These are phyloP conservation scores for Tetheella fluctuosa DNA, from an alignment of 2,888 invertebrate species.

Conservation along the genomic window DNA sequence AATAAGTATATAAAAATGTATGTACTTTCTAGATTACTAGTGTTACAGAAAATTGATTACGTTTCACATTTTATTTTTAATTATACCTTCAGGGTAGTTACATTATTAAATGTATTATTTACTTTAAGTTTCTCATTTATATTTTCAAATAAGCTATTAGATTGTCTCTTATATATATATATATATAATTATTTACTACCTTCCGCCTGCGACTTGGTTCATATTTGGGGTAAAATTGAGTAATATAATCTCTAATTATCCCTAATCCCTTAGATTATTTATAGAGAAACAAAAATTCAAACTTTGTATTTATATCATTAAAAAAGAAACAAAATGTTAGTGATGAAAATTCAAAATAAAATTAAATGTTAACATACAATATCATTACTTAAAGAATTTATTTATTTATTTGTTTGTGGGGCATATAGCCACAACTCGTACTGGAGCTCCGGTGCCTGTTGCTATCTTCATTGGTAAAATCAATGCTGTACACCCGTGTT, in stretches of 20 bases:
- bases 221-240: too few relatives aligned
- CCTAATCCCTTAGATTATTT: too few relatives aligned
- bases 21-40: constrained; percentile 15
- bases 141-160: not conserved
- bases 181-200: not conserved
- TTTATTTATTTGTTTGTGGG: constrained; percentile 42
- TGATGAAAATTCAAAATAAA: not conserved
- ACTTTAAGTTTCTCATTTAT: not conserved
- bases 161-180: not conserved
- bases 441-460: constrained; percentile 86
- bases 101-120: not conserved
- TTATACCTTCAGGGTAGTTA: not conserved
- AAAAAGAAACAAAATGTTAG: too few relatives aligned
- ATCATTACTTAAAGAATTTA: too few relatives aligned
- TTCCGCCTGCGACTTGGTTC: too few relatives aligned
- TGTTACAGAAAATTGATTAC: not conserved
- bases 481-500: constrained; percentile 77
- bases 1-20: too few relatives aligned
- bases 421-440: constrained; percentile 83
- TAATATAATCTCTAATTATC: not conserved
- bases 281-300: too few relatives aligned
- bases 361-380: too few relatives aligned
- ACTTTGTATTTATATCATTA: too few relatives aligned
- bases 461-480: constrained; percentile 87
- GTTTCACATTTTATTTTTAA: too few relatives aligned